A percentile compares a stretch with the other conserved stretches of the same genome.
These are phyloP conservation scores for Syrrhaptes paradoxus DNA, from an alignment of 2,113 vertebrate species.

Conservation along the genomic window DNA sequence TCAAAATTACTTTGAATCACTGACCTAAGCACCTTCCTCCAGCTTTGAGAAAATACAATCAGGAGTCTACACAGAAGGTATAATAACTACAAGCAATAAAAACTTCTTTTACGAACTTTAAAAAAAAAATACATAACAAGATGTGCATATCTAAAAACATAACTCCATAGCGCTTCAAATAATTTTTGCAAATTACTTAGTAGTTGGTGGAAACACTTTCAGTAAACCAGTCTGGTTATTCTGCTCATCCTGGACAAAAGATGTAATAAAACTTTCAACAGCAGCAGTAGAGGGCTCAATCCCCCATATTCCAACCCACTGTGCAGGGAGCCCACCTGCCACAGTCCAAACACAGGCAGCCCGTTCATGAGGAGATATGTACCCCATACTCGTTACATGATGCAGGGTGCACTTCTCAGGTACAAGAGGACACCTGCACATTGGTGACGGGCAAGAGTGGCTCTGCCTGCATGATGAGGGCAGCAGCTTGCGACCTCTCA, in stretches of 20 bases:
- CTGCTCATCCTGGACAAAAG: background rate
- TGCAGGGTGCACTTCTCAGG: background rate
- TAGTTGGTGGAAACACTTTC: background rate
- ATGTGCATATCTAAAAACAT: background rate
- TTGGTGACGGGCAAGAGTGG: background rate
- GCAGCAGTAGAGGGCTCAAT: background rate
- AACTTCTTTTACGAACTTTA: background rate
- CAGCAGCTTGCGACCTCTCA: background rate
- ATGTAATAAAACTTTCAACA: background rate
- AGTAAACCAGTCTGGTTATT: background rate
- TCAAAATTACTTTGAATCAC: background rate
- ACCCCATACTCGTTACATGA: background rate
- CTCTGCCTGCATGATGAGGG: accelerated
- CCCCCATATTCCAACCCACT: background rate
- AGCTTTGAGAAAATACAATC: background rate
- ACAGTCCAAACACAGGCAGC: background rate
- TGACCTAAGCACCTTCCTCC: background rate
- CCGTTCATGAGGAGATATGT: accelerated
- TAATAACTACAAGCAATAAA: background rate
- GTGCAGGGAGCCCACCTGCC: accelerated
- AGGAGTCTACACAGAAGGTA: background rate
- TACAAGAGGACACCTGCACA: accelerated
- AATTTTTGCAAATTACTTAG: background rate
- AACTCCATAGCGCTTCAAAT: background rate
- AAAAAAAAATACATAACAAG: background rate